Evolutionary conservation across 2,797 vertebrate species (phyloP).

Genomic region (Poeciliopsis paucimaculata): DNA sequence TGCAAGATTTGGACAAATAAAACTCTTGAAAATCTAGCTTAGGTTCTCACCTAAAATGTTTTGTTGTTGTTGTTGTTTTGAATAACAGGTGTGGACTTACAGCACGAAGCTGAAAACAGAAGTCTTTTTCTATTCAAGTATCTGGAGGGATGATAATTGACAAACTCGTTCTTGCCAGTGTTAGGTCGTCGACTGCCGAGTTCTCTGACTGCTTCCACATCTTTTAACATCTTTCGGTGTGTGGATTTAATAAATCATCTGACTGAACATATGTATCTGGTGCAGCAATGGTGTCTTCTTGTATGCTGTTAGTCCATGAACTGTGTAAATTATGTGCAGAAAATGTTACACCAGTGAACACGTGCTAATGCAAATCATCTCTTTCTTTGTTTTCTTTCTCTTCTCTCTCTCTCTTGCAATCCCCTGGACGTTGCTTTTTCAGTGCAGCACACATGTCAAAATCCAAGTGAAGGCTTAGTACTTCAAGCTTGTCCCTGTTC

Average conservation of each 20-base stretch:
- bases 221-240: constrained; percentile 20
- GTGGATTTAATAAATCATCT: constrained; percentile 26
- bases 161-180: neutral
- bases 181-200: neutral
- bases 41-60: neutral
- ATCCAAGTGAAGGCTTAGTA: constrained; percentile 66
- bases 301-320: constrained; percentile 45
- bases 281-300: constrained; percentile 30
- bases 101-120: neutral
- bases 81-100: neutral
- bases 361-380: constrained; percentile 44
- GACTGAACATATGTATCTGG: constrained; percentile 17
- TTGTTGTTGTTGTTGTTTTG: neutral
- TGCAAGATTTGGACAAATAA: neutral
- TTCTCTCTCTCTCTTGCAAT: constrained; percentile 48
- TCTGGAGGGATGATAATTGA: neutral
- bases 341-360: constrained; percentile 41
- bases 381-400: constrained; percentile 15
- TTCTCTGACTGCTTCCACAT: neutral
- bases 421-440: constrained; percentile 58
- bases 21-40: neutral
- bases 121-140: neutral
- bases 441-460: constrained; percentile 65
- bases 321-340: constrained; percentile 50
- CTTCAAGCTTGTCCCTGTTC: constrained; percentile 75